Conservation (phyloP, 37 sponge, comb jelly and placozoan genomes). For the Hexactinellida sp. region DNA sequence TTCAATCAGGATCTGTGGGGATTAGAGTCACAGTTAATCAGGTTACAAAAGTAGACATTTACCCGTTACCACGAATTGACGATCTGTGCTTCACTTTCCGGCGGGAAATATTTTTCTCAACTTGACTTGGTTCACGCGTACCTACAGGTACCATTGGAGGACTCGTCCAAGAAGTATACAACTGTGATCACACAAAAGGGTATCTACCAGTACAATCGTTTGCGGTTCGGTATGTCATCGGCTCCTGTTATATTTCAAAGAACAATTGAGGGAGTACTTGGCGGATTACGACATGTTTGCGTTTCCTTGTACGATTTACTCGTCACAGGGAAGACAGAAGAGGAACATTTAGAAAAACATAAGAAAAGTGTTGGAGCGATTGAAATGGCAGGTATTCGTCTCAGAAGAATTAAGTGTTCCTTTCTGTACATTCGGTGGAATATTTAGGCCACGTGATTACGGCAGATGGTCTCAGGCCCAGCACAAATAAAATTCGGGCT, state of each 20-base stretch:
- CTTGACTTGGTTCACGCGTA: too few species aligned
- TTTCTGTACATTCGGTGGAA: conserved; percentile 16
- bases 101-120: conserved; percentile 22
- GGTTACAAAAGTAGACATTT: not conserved
- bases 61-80: conserved; percentile 22
- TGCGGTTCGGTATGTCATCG: conserved; percentile 26
- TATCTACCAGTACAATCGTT: not conserved
- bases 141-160: conserved; percentile 21
- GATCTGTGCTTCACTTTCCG: conserved; percentile 19
- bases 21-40: conserved; percentile 10
- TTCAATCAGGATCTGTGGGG: not conserved
- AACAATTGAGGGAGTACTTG: conserved; percentile 7
- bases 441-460: conserved; percentile 25
- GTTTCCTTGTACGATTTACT: conserved; percentile 20
- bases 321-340: conserved; percentile 11
- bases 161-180: not conserved
- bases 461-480: conserved; percentile 20
- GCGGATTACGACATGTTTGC: not conserved
- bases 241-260: conserved; percentile 25
- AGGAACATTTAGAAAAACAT: conserved; percentile 16
- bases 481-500: conserved; percentile 19
- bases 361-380: not conserved
- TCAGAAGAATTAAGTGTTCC: conserved; percentile 9
- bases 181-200: conserved; percentile 26
- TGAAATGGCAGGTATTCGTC: not conserved